These are phyloP conservation scores for Anthonomus grandis DNA, from an alignment of 1,140 invertebrate genomes.

Conservation along the genomic window DNA sequence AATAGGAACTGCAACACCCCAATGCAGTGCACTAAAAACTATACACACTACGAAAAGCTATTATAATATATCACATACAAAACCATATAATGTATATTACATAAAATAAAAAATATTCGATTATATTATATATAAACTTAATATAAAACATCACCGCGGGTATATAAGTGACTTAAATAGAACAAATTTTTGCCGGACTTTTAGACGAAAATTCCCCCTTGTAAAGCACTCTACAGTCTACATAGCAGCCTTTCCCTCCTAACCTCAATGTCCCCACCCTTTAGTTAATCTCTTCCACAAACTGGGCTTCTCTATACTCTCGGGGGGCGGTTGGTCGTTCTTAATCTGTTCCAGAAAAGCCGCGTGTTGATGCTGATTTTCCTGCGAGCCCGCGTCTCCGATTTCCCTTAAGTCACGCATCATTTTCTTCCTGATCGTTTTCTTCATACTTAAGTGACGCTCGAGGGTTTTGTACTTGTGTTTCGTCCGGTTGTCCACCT, in stretches of 20 bases:
- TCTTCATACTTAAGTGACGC: constrained; percentile 81
- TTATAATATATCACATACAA: too few relatives aligned
- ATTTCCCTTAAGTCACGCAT: constrained; percentile 68
- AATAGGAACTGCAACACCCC: too few relatives aligned
- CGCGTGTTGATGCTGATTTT: constrained; percentile 31
- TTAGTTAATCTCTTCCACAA: constrained; percentile 48
- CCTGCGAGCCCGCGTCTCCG: constrained; percentile 38
- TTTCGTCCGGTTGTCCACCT: constrained; percentile 39
- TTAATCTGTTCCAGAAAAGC: constrained; percentile 48
- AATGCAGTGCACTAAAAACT: too few relatives aligned
- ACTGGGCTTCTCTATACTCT: constrained; percentile 48
- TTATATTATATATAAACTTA: neutral
- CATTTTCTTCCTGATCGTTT: constrained; percentile 80
- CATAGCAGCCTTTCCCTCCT: neutral
- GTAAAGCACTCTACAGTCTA: too few relatives aligned
- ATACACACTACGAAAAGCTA: too few relatives aligned
- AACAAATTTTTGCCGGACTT: too few relatives aligned
- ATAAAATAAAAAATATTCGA: too few relatives aligned
- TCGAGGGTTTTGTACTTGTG: constrained; percentile 66
- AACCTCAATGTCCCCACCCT: constrained; percentile 45
- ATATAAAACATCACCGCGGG: too few relatives aligned
- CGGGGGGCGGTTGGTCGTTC: constrained; percentile 46
- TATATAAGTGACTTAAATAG: too few relatives aligned
- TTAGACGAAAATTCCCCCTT: too few relatives aligned
- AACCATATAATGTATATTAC: too few relatives aligned